A percentile compares a stretch with the other conserved stretches of the same genome.
Conservation (phyloP, 2,888 invertebrate species). For the Cyclophora albipunctata region DNA sequence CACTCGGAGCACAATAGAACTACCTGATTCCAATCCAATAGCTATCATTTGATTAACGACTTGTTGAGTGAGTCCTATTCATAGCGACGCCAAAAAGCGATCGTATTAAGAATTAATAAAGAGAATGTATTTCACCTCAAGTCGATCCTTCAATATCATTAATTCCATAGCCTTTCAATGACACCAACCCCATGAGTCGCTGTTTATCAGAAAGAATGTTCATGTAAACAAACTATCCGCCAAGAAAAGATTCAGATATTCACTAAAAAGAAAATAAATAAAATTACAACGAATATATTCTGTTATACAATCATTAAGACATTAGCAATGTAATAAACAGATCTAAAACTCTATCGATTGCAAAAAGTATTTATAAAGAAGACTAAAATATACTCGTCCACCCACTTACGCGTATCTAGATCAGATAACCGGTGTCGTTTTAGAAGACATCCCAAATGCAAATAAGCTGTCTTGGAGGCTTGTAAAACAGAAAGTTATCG, state of each 20-base stretch:
- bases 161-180: too few species aligned
- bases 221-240: neutral
- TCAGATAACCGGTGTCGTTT: slow-evolving; percentile 35
- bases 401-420: slow-evolving; percentile 24
- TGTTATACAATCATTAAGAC: too few species aligned
- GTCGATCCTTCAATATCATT: neutral
- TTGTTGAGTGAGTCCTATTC: slow-evolving; percentile 72
- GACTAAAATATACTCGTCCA: slow-evolving; percentile 28
- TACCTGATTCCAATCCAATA: slow-evolving; percentile 70
- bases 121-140: slow-evolving; percentile 52
- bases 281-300: too few species aligned
- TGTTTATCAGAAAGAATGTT: too few species aligned
- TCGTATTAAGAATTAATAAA: slow-evolving; percentile 69
- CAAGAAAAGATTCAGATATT: too few species aligned
- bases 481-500: slow-evolving; percentile 54
- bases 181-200: too few species aligned
- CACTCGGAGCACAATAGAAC: slow-evolving; percentile 60
- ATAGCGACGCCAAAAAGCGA: slow-evolving; percentile 64
- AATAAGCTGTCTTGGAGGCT: slow-evolving; percentile 46
- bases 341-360: slow-evolving; percentile 7
- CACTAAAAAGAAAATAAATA: too few species aligned
- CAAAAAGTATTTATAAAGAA: slow-evolving; percentile 13
- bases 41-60: slow-evolving; percentile 66
- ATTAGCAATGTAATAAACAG: slow-evolving; percentile 10
- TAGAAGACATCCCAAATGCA: slow-evolving; percentile 49